Conservation (phyloP, 53 echinoderm and acorn worm species). For the Holothuria scabra region DNA sequence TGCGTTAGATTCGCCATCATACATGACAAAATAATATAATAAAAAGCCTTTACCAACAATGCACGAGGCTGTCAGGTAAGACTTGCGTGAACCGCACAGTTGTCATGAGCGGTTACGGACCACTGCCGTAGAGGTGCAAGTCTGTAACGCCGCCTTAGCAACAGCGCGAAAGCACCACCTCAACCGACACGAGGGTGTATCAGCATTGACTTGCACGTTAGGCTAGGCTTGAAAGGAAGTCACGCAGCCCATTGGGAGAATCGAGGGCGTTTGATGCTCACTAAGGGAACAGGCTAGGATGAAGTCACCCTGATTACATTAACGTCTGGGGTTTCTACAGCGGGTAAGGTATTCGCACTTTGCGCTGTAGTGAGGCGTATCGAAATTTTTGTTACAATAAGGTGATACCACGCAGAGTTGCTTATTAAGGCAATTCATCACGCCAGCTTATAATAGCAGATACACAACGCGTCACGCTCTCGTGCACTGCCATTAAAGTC, state of each 20-base stretch:
- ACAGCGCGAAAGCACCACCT: constrained; percentile 10
- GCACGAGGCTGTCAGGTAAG: constrained; percentile 37
- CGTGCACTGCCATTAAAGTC: constrained; percentile 16
- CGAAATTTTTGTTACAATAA: constrained; percentile 34
- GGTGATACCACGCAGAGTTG: constrained; percentile 9
- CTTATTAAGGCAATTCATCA: constrained; percentile 42
- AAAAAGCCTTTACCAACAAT: constrained; percentile 19
- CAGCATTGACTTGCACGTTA: constrained; percentile 23
- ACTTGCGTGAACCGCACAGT: constrained; percentile 13
- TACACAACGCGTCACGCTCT: background rate
- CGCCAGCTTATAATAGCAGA: constrained; percentile 8
- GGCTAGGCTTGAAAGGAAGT: background rate
- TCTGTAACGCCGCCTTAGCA: constrained; percentile 37
- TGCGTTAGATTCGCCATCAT: constrained; percentile 38
- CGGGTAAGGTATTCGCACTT: constrained; percentile 20
- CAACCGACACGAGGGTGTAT: constrained; percentile 10
- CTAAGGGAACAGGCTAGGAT: constrained; percentile 16
- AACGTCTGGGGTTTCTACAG: constrained; percentile 14
- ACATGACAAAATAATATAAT: constrained; percentile 31
- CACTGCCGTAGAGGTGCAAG: constrained; percentile 31
- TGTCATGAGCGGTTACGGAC: constrained; percentile 37
- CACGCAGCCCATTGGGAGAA: constrained; percentile 32
- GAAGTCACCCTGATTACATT: constrained; percentile 16
- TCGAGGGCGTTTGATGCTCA: constrained; percentile 16
- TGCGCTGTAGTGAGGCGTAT: constrained; percentile 26